Conservation (phyloP, 2,797 vertebrate genomes). For the Simalia tracyae region DNA sequence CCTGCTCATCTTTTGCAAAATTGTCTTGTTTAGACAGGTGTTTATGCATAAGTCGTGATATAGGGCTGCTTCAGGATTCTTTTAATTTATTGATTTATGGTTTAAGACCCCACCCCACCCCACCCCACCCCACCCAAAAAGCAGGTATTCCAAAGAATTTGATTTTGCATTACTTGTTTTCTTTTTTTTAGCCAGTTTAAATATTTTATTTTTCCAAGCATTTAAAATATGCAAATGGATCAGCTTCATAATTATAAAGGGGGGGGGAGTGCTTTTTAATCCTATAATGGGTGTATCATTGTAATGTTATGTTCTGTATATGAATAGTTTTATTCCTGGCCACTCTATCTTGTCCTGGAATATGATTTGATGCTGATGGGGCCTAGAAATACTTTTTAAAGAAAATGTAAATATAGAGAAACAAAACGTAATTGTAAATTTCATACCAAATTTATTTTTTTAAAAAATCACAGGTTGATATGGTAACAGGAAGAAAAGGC, state of each 20-base stretch:
- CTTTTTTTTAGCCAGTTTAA: too few species aligned
- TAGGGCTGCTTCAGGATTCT: background rate
- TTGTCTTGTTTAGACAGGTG: background rate
- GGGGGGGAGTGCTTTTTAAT: background rate
- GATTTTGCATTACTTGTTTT: background rate
- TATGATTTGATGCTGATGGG: background rate
- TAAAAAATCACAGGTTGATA: background rate
- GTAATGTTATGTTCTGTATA: background rate
- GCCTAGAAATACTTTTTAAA: background rate
- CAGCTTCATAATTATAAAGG: background rate
- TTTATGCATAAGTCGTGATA: background rate
- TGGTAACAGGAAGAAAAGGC: background rate
- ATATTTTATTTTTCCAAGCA: background rate
- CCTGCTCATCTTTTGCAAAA: background rate
- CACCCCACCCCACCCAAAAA: background rate
- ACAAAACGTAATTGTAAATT: background rate
- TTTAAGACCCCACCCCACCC: background rate
- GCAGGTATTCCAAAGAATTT: background rate
- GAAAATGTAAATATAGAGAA: background rate
- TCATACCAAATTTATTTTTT: background rate
- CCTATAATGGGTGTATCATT: background rate
- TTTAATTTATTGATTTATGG: background rate
- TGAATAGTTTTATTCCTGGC: background rate
- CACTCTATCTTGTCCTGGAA: background rate
- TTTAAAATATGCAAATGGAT: background rate